These are phyloP conservation scores for Torymus texanus DNA, from an alignment of 2,888 invertebrate species.

Conservation along the genomic window DNA sequence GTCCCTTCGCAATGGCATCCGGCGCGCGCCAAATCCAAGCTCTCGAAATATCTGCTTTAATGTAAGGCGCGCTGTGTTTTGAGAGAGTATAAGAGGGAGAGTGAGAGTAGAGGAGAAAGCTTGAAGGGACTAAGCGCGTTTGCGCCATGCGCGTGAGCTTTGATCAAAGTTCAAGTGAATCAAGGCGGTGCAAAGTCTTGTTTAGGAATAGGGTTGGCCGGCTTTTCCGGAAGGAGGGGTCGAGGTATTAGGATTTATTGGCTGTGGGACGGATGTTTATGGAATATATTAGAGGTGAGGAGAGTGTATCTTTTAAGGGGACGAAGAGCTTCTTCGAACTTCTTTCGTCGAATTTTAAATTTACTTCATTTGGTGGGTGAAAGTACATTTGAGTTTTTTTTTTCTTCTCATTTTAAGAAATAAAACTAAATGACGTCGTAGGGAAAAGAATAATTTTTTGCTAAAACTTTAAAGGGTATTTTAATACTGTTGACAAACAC, in stretches of 20 bases:
- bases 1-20: background rate
- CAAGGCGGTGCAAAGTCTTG: constrained; percentile 19
- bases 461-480: too few relatives aligned
- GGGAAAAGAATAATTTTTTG: too few relatives aligned
- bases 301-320: background rate
- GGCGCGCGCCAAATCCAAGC: background rate
- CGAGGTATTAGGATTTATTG: background rate
- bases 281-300: background rate
- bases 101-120: background rate
- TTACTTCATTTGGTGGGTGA: too few relatives aligned
- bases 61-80: constrained; percentile 39
- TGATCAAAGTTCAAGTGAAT: constrained; percentile 52
- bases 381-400: too few relatives aligned
- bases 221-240: background rate
- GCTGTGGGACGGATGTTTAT: background rate
- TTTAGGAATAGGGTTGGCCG: constrained; percentile 30
- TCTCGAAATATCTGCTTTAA: constrained; percentile 57
- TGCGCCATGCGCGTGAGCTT: constrained; percentile 12
- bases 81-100: too few relatives aligned
- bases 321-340: background rate
- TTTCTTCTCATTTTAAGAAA: too few relatives aligned
- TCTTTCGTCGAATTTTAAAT: too few relatives aligned
- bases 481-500: too few relatives aligned
- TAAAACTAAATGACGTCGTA: too few relatives aligned
- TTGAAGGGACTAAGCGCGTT: background rate